Base-by-base conservation (phyloP, 2,113 vertebrate species). In the Oostethus manadensis region DNA sequence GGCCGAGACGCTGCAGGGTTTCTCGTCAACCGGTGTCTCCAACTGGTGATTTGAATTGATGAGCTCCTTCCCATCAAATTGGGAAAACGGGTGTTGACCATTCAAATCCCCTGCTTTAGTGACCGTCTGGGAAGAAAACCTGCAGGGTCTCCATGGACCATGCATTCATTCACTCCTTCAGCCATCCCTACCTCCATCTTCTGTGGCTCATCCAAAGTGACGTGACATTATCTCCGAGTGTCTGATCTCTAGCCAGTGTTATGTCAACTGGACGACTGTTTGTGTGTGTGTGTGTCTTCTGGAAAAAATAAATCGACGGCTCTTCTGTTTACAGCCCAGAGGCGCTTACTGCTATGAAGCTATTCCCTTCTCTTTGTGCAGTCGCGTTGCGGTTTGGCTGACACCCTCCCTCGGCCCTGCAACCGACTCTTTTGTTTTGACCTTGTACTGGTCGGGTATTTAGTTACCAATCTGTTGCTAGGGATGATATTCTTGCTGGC, bases 261-360 rank as follows among this genome's bases (percentile, higher is more conserved):
- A 80, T 80, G 77, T 79, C 68, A 64, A 71, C 51, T 59, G 70
- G 71, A 85, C 80, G 49, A 80, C 29, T 33, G 5, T 33, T 4
- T 33, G 29, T 33, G 29, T 33, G 29, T 33, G 29, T 33, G 83
- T 26, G 33, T 73, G 66, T 70, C 64, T 72, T 56, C 53, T 64
- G 62, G 61, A 79, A 74, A 75, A 29, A 29, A 29, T 33, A 54
- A 77, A 71, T 70, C 56, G 58, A 53, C 38, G 56, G 70, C 75
- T 77, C 58, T 47, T 69, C 64, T 66, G 47, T 80, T 85, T 76
- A 79, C 70, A 70, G 69, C 56, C 60, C 49, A 40, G 14, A 35
- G 58, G 78, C 68, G 76, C 78, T 78, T 70, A 74, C 60, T 68
- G 61, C 71, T 73, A 79, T 80, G 77, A 40, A 74, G 75, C 26